Evolutionary conservation across 1,140 invertebrate genomes (phyloP), one percentile per base, ranked within the genome.

Genomic region (Aphis craccivora): DNA sequence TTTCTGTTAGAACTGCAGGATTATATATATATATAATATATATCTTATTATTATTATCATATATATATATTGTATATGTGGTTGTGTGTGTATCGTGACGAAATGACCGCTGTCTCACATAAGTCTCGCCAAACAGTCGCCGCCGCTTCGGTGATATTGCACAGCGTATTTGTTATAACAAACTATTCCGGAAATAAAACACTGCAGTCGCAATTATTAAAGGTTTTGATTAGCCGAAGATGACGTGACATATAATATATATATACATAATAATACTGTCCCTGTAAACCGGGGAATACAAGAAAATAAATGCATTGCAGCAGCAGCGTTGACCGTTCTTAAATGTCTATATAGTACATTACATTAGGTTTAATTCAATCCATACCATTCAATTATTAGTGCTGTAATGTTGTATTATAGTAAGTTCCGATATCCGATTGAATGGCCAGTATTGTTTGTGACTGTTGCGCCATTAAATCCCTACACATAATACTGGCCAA

Each of bases 61-160:
- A 51, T 51, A 51, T 51, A 51, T 51, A 51, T 51, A 51, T 51
- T 51, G 14, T 51, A 4, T 51, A 0, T 51, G 18, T 51, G n/a
- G n/a, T 11, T 14, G 48, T 51, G 48, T 51, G 48, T 18, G 48
- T 55, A 55, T 55, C 11, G 53, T 48, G 88, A 89, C 30, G 88
- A 23, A 89, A 89, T 89, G 88, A 89, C 88, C 51, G 11, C 87
- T 45, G 84, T 45, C 84, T 45, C 25, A n/a, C n/a, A 53, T 51
- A 22, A 51, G 48, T 53, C 45, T 89, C 87, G 87, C 48, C 87
- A 89, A 53, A 20, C 87, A 35, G 87, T 35, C 87, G 48, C 87
- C 87, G 18, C 8, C 6, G 86, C 35, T 88, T 51, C 30, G 45
- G 30, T 11, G 43, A 45, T 86, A 43, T 43, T 45, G 43, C 48